phyloP scores from a whole-genome alignment of 2,888 invertebrate genomes.

The Aleiodes alternator region DNA sequence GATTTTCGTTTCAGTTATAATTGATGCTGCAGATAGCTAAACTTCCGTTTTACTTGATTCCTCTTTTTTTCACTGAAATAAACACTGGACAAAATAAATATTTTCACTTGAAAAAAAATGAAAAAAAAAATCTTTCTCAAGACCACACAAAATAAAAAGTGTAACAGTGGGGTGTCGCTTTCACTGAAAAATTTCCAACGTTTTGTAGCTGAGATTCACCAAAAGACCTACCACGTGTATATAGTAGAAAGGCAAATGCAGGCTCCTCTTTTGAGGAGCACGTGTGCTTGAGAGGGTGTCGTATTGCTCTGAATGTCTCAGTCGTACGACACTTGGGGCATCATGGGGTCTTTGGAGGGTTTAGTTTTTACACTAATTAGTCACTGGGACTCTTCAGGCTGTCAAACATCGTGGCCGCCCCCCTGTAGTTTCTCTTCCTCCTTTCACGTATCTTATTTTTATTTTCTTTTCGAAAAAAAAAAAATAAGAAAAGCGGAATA shows the following conservation, averaged over 20 bases:
- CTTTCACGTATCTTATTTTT: slow-evolving; percentile 57
- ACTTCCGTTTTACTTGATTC: slow-evolving; percentile 18
- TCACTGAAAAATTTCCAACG: slow-evolving; percentile 47
- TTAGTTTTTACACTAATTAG: slow-evolving; percentile 73
- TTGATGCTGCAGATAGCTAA: slow-evolving; percentile 39
- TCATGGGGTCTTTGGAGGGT: slow-evolving; percentile 61
- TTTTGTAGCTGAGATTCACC: slow-evolving; percentile 50
- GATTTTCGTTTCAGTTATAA: slow-evolving; percentile 28
- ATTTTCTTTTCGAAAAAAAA: slow-evolving; percentile 41
- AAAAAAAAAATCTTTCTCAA: neutral
- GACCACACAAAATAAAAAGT: slow-evolving; percentile 34
- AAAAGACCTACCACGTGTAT: slow-evolving; percentile 50
- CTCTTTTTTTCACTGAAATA: neutral
- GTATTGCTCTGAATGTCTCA: slow-evolving; percentile 39
- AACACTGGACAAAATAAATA: slow-evolving; percentile 3
- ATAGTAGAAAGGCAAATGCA: neutral
- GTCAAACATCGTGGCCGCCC: slow-evolving; percentile 71
- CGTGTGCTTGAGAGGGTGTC: slow-evolving; percentile 49
- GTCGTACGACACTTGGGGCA: slow-evolving; percentile 60
- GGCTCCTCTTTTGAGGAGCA: slow-evolving; percentile 21
- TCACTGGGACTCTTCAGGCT: slow-evolving; percentile 71
- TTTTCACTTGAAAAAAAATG: slow-evolving; percentile 9
- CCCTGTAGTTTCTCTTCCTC: slow-evolving; percentile 67
- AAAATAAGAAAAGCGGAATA: neutral
- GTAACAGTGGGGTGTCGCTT: slow-evolving; percentile 37